Conservation (phyloP, 2,888 invertebrate species). For the Cloeon dipterum region DNA sequence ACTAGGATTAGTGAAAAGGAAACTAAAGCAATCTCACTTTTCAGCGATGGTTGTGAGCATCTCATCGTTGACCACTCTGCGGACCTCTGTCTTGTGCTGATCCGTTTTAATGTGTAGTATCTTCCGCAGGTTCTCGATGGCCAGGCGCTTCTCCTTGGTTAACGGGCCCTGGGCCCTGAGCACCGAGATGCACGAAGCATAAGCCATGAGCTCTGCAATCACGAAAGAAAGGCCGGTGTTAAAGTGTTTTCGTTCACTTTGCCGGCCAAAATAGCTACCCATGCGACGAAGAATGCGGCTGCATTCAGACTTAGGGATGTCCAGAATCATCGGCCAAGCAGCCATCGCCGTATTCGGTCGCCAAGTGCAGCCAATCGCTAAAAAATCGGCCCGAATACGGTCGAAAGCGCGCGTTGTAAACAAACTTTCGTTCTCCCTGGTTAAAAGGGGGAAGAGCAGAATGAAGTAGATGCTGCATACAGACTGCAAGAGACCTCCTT, state of each 20-base stretch:
- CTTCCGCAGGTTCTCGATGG: constrained; percentile 60
- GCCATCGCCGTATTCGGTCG: too few species aligned
- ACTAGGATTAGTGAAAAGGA: too few species aligned
- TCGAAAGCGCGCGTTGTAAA: too few species aligned
- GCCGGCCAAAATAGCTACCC: constrained; percentile 26
- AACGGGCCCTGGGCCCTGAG: constrained; percentile 81
- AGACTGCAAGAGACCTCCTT: too few species aligned
- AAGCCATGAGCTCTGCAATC: constrained; percentile 69
- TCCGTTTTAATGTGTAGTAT: constrained; percentile 71
- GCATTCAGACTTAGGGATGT: constrained; percentile 76
- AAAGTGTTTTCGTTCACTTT: constrained; percentile 3
- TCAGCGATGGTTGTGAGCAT: constrained; percentile 70
- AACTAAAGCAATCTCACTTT: constrained; percentile 46
- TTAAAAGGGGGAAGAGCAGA: too few species aligned
- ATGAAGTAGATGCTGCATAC: too few species aligned
- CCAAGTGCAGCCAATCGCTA: too few species aligned
- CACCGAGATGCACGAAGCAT: constrained; percentile 70
- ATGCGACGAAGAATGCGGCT: constrained; percentile 67
- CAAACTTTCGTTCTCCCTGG: too few species aligned
- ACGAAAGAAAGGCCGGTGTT: constrained; percentile 8
- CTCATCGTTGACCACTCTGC: constrained; percentile 82
- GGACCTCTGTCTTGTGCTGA: constrained; percentile 75
- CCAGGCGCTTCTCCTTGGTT: constrained; percentile 57
- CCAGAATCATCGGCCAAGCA: constrained; percentile 52
- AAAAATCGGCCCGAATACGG: too few species aligned